Evolutionary conservation across 2,113 vertebrate species (phyloP), one percentile per base, ranked within the genome.

Genomic region (Balaeniceps rex): DNA sequence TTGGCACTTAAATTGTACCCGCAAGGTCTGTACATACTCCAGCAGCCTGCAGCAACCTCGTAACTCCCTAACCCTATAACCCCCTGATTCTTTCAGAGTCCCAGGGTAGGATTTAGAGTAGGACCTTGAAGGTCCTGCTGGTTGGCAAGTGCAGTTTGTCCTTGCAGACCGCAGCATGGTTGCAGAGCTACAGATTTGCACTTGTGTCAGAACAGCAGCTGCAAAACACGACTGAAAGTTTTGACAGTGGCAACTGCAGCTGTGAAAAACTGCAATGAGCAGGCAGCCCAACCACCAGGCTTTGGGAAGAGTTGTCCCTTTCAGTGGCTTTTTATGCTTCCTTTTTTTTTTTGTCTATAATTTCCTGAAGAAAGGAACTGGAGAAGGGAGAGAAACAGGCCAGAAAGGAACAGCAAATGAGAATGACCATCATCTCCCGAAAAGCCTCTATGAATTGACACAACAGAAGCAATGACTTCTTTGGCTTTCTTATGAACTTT

Each of bases 391-490:
- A 57, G 72, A 78, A 95, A 82, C 4, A 36, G 14, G 44, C 36
- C 47, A 64, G 42, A 77, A 94, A 83, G 33, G 23, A 80, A 57
- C 14, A 77, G 34, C 6, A 90, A 74, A 44, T 21, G 19, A 74
- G 74, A 72, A 64, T 80, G 42, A 49, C 12, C 47, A 22, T 12
- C 18, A 57, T n/a, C 5, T 3, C 36, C 65, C 72, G 1, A 77
- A 94, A 96, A 89, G 57, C 66, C 69, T 88, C 80, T 38, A 77
- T 19, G 54, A 96, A 87, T 10, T 89, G n/a, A 58, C 54, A 55
- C 22, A 81, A 66, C 7, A 93, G 72, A 91, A 88, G 87, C 64
- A 96, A 78, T 64, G 40, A 83, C 65, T 96, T 87, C 82, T 95
- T 90, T 55, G 42, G 76, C 60, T 94, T 96, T 85, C 64, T 47